Base-by-base conservation (phyloP, 2,888 invertebrate genomes). In the Brassicogethes aeneus region DNA sequence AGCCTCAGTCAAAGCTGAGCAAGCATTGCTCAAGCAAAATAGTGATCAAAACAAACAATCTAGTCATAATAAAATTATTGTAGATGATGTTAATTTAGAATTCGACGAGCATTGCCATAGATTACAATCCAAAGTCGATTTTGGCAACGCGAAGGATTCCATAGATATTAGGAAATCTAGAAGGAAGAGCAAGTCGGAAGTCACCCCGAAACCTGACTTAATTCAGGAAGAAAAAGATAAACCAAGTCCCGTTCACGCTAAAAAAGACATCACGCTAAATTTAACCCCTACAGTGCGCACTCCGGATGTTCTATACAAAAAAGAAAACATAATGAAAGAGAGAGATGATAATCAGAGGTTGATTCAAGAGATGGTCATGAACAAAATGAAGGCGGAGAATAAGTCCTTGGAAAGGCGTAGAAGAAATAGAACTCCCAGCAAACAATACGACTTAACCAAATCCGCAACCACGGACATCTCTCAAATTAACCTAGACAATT, bases 341-440 rank as follows among this genome's bases (percentile, higher is more conserved):
- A 73, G 88, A 40, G 83, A 82, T 30, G 83, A 86, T 59, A 88
- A 90, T 65, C 89, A 88, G 48, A 85, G 82, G 61, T 72, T 90
- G 16, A 85, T 91, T 35, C 80, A 89, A 55, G 82, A 89, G 61
- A 71, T 91, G 67, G 83, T 91, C 38, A 78, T 90, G 75, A 86
- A 84, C 58, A 82, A 85, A 64, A 70, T 87, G 54, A 76, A 79
- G 53, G 76, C 78, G 2, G 79, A 81, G 54, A 80, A 80, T 52
- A 79, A 79, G 52, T 71, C 75, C 41, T 66, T 77, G 8, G 77
- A 78, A 57, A 71, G 78, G 44, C 76, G 65, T 40, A 59, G 75
- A 42, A 71, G 79, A 1, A 74, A 74, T 50, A 69, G 75, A 8
- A 68, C 68, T 1, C 63, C 70, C 23, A 59, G 64, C 2, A 48